Evolutionary conservation across 2,113 vertebrate genomes (phyloP).

Genomic region (Odobenus rosmarus): DNA sequence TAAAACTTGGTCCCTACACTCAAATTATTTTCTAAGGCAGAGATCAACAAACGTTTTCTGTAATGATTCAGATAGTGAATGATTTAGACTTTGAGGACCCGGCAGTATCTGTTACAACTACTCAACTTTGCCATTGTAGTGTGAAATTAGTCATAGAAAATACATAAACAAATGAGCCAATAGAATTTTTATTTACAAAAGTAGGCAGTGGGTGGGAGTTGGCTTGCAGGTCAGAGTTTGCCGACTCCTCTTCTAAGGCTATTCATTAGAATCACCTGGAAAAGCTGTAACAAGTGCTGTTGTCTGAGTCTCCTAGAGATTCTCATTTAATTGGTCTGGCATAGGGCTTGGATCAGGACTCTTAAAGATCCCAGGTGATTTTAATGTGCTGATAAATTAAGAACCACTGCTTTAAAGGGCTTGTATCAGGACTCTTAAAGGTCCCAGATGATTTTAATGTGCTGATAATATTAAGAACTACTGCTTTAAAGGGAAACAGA

Average conservation of each 20-base stretch:
- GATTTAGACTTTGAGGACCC: neutral
- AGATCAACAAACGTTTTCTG: neutral
- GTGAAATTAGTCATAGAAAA: neutral
- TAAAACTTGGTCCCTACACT: neutral
- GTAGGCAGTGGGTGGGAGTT: neutral
- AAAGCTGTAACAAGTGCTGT: neutral
- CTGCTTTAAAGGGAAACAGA: neutral
- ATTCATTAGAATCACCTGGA: neutral
- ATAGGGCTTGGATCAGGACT: neutral
- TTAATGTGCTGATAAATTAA: constrained; percentile 10
- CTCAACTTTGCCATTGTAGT: neutral
- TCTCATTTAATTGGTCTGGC: neutral
- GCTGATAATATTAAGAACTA: constrained; percentile 7
- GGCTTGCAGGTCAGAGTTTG: neutral
- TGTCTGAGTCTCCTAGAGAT: neutral
- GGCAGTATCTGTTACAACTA: neutral
- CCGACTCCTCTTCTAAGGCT: neutral
- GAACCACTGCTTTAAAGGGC: neutral
- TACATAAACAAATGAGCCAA: neutral
- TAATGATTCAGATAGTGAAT: neutral
- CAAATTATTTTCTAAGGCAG: neutral
- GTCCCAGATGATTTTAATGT: constrained; percentile 12
- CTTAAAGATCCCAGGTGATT: neutral
- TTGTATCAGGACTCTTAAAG: neutral
- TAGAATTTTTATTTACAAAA: constrained; percentile 26